A percentile compares a stretch with the other conserved stretches of the same genome.
phyloP scores from a whole-genome alignment of 2,113 vertebrate genomes.

The Chrysemys picta region DNA sequence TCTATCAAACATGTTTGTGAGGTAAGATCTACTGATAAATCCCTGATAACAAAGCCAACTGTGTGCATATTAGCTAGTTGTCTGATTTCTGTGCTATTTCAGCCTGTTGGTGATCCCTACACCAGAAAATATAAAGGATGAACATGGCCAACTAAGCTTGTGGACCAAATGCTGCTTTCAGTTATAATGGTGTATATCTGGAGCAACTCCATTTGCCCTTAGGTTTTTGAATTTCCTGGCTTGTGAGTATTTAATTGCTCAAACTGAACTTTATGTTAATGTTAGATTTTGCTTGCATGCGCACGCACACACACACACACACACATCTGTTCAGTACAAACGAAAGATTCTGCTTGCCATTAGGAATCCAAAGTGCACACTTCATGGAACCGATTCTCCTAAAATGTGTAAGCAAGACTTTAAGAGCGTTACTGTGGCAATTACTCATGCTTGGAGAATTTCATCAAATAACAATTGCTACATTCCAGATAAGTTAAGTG shows the following conservation, averaged over 20 bases:
- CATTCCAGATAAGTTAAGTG: slow-evolving; percentile 59
- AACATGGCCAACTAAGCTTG: not conserved
- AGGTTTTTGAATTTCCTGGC: not conserved
- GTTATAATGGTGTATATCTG: not conserved
- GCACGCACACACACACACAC: not conserved
- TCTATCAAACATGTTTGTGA: not conserved
- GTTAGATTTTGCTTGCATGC: not conserved
- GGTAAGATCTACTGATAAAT: not conserved
- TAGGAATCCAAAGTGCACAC: not conserved
- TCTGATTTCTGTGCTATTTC: not conserved
- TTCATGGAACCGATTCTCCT: not conserved
- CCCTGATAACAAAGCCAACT: not conserved
- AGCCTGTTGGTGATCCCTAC: not conserved
- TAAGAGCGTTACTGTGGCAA: slow-evolving; percentile 18
- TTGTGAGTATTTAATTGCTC: not conserved
- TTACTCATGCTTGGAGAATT: slow-evolving; percentile 47
- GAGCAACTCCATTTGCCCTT: not conserved
- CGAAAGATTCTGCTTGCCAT: not conserved
- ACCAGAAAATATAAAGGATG: not conserved
- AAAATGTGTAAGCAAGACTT: slow-evolving; percentile 39
- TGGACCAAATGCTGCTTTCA: not conserved
- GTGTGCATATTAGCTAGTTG: not conserved
- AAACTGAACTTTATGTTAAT: not conserved
- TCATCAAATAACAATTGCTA: slow-evolving; percentile 23
- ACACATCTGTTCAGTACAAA: not conserved